Percentiles rank a stretch among this genome's conserved stretches.
These are phyloP conservation scores for Aporrectodea caliginosa DNA, from an alignment of 1,140 invertebrate species.

Conservation along the genomic window DNA sequence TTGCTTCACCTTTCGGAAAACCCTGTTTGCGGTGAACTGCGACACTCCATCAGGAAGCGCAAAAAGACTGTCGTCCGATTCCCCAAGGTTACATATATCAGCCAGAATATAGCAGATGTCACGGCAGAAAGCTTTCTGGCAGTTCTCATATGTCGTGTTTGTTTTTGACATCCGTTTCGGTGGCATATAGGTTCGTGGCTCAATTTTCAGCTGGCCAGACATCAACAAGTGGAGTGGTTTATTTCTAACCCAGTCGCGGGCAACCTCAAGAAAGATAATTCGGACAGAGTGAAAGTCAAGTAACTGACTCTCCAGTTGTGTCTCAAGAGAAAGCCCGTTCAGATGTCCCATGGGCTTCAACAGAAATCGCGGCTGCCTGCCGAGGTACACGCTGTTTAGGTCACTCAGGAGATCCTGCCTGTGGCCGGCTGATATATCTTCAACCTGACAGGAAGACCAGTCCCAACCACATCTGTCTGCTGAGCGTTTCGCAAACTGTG, in stretches of 20 bases:
- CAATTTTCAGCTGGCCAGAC: constrained; percentile 2
- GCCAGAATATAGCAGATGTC: constrained; percentile 6
- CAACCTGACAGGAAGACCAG: neutral
- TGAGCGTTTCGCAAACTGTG: neutral
- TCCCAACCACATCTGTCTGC: neutral
- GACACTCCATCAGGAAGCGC: neutral
- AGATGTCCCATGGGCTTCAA: constrained; percentile 10
- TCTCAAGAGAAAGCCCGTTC: constrained; percentile 10
- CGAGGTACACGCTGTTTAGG: constrained; percentile 18
- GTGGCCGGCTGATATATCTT: constrained; percentile 5
- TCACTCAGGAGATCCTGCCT: constrained; percentile 19
- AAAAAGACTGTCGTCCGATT: constrained; percentile 9
- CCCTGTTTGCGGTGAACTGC: neutral
- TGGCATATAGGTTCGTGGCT: neutral
- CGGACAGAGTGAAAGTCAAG: neutral
- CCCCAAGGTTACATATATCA: constrained; percentile 17
- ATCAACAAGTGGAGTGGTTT: constrained; percentile 20
- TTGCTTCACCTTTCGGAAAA: neutral
- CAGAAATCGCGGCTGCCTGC: constrained; percentile 10
- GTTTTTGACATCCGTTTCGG: constrained; percentile 12
- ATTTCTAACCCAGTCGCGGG: constrained; percentile 5
- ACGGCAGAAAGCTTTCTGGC: neutral
- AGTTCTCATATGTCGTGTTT: constrained; percentile 5
- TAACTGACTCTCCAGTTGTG: constrained; percentile 14
- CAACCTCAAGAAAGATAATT: constrained; percentile 4